Evolutionary conservation across 2,888 invertebrate species (phyloP).

Genomic region (Athalia circularis): DNA sequence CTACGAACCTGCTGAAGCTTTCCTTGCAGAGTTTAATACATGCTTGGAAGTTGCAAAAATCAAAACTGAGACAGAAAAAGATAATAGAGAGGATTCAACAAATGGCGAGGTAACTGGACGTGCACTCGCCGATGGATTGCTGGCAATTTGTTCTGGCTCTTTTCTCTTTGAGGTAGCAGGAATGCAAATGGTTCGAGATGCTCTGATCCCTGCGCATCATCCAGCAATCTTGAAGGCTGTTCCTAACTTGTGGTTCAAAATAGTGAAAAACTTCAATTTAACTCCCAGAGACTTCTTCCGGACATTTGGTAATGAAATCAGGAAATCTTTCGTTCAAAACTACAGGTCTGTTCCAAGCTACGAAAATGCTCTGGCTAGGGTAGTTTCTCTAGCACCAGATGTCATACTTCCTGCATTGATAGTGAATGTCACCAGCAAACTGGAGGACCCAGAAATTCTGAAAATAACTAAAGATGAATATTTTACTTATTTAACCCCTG

Average conservation of each 20-base stretch:
- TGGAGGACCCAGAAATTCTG: constrained; percentile 81
- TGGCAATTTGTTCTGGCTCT: constrained; percentile 76
- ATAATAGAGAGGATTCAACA: constrained; percentile 68
- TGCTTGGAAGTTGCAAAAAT: constrained; percentile 81
- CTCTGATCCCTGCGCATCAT: constrained; percentile 85
- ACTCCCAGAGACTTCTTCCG: constrained; percentile 79
- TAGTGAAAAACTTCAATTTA: constrained; percentile 78
- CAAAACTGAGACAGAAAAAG: constrained; percentile 73
- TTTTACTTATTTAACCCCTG: constrained; percentile 88
- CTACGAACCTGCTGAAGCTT: constrained; percentile 78
- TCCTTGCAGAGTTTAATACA: constrained; percentile 81
- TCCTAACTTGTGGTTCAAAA: constrained; percentile 82
- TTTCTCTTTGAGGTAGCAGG: constrained; percentile 71
- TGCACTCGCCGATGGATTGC: constrained; percentile 77
- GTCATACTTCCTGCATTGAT: constrained; percentile 81
- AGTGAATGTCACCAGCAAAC: constrained; percentile 77
- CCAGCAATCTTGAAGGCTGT: constrained; percentile 79
- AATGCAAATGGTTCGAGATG: constrained; percentile 80
- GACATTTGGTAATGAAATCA: constrained; percentile 77
- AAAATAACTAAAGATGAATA: constrained; percentile 87
- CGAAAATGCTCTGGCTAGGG: constrained; percentile 84
- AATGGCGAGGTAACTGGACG: constrained; percentile 76
- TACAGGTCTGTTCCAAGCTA: constrained; percentile 76
- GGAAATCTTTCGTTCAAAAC: constrained; percentile 79
- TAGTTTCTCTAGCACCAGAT: constrained; percentile 81